Evolutionary conservation across 2,797 vertebrate species (phyloP).

Genomic region (Anguilla megastoma): DNA sequence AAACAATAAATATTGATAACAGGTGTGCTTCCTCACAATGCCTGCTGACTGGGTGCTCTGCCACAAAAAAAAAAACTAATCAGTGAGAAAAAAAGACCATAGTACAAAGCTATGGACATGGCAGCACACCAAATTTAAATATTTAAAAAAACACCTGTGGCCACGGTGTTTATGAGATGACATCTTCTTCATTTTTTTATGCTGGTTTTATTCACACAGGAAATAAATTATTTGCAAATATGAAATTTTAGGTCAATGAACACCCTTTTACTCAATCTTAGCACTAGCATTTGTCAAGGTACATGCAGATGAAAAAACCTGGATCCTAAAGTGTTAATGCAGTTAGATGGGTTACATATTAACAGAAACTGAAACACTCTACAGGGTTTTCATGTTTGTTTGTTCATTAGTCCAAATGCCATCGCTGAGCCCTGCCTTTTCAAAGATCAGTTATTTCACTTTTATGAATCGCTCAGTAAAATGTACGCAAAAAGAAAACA

Average conservation of each 20-base stretch:
- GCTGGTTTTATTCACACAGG: too few relatives aligned
- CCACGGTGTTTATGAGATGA: too few relatives aligned
- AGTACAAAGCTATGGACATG: too few relatives aligned
- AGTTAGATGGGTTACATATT: background rate
- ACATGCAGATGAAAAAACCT: background rate
- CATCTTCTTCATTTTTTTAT: too few relatives aligned
- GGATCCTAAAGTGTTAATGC: background rate
- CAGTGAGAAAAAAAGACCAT: too few relatives aligned
- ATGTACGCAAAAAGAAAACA: background rate
- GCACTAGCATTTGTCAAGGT: background rate
- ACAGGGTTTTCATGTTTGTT: background rate
- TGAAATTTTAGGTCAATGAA: background rate
- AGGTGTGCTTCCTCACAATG: too few relatives aligned
- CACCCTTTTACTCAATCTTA: background rate
- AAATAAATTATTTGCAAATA: background rate
- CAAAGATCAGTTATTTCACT: background rate
- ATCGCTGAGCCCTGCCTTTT: background rate
- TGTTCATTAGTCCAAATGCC: background rate
- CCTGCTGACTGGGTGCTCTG: too few relatives aligned
- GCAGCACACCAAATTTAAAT: too few relatives aligned
- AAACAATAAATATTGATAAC: too few relatives aligned
- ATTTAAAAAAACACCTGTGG: too few relatives aligned
- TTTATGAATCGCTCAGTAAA: background rate
- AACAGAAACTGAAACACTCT: background rate
- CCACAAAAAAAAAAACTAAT: too few relatives aligned